phyloP scores from a whole-genome alignment of 2,888 invertebrate genomes.

The Pammene aurita region DNA sequence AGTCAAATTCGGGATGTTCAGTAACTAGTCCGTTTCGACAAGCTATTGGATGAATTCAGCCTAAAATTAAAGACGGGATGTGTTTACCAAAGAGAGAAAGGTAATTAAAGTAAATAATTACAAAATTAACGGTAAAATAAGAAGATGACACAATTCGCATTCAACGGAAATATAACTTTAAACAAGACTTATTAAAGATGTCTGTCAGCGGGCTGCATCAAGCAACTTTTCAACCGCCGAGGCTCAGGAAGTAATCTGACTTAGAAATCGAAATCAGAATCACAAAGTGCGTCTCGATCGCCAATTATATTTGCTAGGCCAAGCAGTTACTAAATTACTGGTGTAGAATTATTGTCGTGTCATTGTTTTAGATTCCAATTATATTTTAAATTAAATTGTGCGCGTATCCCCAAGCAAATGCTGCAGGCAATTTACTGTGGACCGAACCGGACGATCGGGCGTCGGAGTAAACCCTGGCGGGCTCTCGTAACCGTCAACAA shows the following conservation, averaged over 20 bases:
- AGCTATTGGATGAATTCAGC: not conserved
- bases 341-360: slow-evolving; percentile 38
- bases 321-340: slow-evolving; percentile 34
- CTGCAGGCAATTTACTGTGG: slow-evolving; percentile 53
- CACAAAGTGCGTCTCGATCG: slow-evolving; percentile 28
- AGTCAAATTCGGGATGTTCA: not conserved
- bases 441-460: slow-evolving; percentile 51
- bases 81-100: too few species aligned
- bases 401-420: slow-evolving; percentile 24
- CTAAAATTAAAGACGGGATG: not conserved
- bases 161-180: slow-evolving; percentile 30
- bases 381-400: slow-evolving; percentile 35
- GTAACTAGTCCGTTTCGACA: not conserved
- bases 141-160: slow-evolving; percentile 19
- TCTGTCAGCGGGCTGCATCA: slow-evolving; percentile 9
- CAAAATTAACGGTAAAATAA: slow-evolving; percentile 24
- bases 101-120: slow-evolving; percentile 10
- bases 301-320: slow-evolving; percentile 40
- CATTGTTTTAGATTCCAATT: slow-evolving; percentile 41
- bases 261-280: slow-evolving; percentile 39
- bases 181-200: slow-evolving; percentile 17
- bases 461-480: slow-evolving; percentile 48
- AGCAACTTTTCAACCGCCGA: slow-evolving; percentile 16
- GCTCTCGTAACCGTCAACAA: slow-evolving; percentile 56
- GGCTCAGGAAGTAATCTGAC: slow-evolving; percentile 38